Evolutionary conservation across 2,888 invertebrate genomes (phyloP).

Genomic region (Agriopis aurantiaria): DNA sequence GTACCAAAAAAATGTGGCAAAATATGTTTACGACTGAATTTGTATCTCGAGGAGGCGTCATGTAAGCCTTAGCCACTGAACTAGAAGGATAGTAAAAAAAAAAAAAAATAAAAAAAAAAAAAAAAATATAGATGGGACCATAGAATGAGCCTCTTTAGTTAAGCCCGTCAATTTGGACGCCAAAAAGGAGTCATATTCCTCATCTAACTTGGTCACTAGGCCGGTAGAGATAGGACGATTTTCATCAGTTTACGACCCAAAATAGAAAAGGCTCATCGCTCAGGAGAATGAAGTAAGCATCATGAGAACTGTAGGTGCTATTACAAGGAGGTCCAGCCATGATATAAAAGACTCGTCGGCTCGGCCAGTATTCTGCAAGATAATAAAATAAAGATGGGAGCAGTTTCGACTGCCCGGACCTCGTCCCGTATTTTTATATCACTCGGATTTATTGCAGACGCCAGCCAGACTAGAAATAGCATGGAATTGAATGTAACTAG

Average conservation of each 20-base stretch:
- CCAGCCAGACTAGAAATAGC: constrained; percentile 54
- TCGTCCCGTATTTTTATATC: constrained; percentile 61
- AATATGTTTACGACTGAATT: constrained; percentile 5
- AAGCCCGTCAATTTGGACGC: constrained; percentile 19
- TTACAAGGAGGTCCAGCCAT: constrained; percentile 48
- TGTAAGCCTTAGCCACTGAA: constrained; percentile 5
- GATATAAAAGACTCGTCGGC: constrained; percentile 49
- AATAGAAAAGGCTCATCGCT: constrained; percentile 38
- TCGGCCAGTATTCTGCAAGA: constrained; percentile 45
- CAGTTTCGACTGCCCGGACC: constrained; percentile 52
- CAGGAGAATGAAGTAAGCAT: constrained; percentile 39
- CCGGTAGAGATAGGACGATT: constrained; percentile 33
- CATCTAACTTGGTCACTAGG: constrained; percentile 23
- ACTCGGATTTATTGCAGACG: constrained; percentile 58
- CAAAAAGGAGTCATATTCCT: constrained; percentile 23
- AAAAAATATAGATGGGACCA: constrained; percentile 22
- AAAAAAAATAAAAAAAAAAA: no score
- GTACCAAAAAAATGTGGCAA: background rate
- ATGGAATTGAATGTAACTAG: constrained; percentile 39
- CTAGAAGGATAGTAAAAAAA: constrained; percentile 22
- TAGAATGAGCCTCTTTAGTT: constrained; percentile 16
- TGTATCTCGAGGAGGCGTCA: constrained; percentile 3
- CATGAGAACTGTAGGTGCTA: constrained; percentile 41
- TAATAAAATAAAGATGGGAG: constrained; percentile 58
- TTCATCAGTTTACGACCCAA: constrained; percentile 34